Conservation (phyloP, 2,888 invertebrate species). For the Asteroscopus sphinx region DNA sequence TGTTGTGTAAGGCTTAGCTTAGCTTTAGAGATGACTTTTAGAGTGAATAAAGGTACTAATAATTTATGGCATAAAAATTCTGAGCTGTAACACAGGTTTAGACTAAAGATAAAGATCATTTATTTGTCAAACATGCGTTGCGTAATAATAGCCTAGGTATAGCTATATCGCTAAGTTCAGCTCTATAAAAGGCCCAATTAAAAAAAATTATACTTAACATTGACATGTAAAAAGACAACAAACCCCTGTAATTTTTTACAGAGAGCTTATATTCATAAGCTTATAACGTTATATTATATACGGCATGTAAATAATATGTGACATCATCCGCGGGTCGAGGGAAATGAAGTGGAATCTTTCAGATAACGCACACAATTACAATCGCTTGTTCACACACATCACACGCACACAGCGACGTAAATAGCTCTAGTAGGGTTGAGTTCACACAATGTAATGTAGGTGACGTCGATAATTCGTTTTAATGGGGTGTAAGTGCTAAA, state of each 20-base stretch:
- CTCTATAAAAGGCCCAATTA: no score
- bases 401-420: constrained; percentile 47
- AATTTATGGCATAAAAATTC: no score
- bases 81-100: no score
- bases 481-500: constrained; percentile 83
- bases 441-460: constrained; percentile 83
- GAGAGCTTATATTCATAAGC: background rate
- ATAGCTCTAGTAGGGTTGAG: constrained; percentile 74
- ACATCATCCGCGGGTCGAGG: constrained; percentile 85
- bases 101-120: no score
- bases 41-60: no score
- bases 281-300: constrained; percentile 22
- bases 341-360: constrained; percentile 89
- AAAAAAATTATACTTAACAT: no score
- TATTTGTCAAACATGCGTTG: no score
- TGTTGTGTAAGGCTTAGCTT: no score
- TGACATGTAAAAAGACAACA: no score
- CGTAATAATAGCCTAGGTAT: no score
- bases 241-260: background rate
- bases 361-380: constrained; percentile 86
- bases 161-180: no score
- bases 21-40: no score
- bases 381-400: constrained; percentile 47
- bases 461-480: constrained; percentile 87
- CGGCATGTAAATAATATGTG: constrained; percentile 72